Conservation (phyloP, 2,797 vertebrate genomes). For the Myripristis jacobus region DNA sequence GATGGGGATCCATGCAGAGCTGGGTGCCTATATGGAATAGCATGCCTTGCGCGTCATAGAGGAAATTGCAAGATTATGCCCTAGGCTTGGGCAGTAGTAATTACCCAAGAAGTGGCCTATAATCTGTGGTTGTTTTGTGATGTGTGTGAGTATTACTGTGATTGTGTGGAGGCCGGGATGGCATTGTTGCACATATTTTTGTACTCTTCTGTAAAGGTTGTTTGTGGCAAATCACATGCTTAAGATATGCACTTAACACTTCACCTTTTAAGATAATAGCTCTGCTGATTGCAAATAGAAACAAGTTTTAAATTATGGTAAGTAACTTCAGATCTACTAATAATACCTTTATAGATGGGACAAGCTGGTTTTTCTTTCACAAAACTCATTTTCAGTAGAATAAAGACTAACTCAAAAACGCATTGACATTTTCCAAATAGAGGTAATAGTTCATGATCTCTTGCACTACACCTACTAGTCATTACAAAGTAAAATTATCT, state of each 20-base stretch:
- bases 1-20: slow-evolving; percentile 35
- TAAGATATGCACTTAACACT: slow-evolving; percentile 47
- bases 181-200: slow-evolving; percentile 74
- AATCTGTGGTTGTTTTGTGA: slow-evolving; percentile 83
- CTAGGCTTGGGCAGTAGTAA: slow-evolving; percentile 81
- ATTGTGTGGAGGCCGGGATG: slow-evolving; percentile 62
- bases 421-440: not conserved
- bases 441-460: slow-evolving; percentile 19
- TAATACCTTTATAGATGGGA: too few relatives aligned
- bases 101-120: slow-evolving; percentile 84
- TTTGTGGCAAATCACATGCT: slow-evolving; percentile 38
- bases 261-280: slow-evolving; percentile 25
- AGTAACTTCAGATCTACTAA: too few relatives aligned
- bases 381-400: too few relatives aligned
- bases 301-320: too few relatives aligned
- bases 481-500: slow-evolving; percentile 37
- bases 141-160: slow-evolving; percentile 78
- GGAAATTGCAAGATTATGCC: slow-evolving; percentile 86
- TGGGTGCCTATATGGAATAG: slow-evolving; percentile 69
- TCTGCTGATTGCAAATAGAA: not conserved
- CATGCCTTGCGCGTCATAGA: slow-evolving; percentile 78
- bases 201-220: slow-evolving; percentile 52
- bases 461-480: slow-evolving; percentile 23
- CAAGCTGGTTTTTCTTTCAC: not conserved
- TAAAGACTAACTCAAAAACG: too few relatives aligned